Conservation (phyloP, 2,888 invertebrate genomes). For the Dioctria rufipes region DNA sequence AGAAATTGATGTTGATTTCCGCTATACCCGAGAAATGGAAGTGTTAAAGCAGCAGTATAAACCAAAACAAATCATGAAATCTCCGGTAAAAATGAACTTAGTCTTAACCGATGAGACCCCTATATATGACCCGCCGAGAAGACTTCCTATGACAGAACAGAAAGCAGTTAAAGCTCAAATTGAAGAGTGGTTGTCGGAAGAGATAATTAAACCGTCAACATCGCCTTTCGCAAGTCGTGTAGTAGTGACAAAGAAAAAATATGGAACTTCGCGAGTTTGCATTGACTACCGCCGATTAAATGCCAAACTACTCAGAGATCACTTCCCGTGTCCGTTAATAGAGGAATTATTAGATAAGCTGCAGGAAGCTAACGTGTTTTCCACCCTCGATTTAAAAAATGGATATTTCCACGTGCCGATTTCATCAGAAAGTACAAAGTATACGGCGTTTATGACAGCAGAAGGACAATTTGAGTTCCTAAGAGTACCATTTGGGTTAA, state of each 20-base stretch:
- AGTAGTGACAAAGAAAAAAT: constrained; percentile 60
- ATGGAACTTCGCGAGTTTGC: constrained; percentile 61
- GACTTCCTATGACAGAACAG: constrained; percentile 61
- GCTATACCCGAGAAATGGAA: too few species aligned
- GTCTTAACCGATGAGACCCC: constrained; percentile 64
- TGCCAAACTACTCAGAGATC: constrained; percentile 64
- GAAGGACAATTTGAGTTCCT: constrained; percentile 30
- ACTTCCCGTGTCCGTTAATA: constrained; percentile 66
- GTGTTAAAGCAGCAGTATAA: background rate
- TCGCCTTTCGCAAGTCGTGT: constrained; percentile 63
- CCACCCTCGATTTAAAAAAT: constrained; percentile 64
- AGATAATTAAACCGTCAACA: constrained; percentile 62
- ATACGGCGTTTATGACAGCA: constrained; percentile 19
- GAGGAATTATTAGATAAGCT: constrained; percentile 66
- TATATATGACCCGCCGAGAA: constrained; percentile 61
- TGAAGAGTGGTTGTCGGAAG: constrained; percentile 62
- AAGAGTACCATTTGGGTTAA: constrained; percentile 65
- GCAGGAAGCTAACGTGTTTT: constrained; percentile 62
- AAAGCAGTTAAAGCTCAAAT: constrained; percentile 63
- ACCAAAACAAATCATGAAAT: background rate
- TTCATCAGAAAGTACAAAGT: constrained; percentile 14
- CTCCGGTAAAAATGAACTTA: constrained; percentile 59
- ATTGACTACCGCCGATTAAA: constrained; percentile 68
- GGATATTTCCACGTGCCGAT: constrained; percentile 65
- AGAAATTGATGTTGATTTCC: too few species aligned